Evolutionary conservation across 2,888 invertebrate species (phyloP).

Genomic region (Galerucella calmariensis): DNA sequence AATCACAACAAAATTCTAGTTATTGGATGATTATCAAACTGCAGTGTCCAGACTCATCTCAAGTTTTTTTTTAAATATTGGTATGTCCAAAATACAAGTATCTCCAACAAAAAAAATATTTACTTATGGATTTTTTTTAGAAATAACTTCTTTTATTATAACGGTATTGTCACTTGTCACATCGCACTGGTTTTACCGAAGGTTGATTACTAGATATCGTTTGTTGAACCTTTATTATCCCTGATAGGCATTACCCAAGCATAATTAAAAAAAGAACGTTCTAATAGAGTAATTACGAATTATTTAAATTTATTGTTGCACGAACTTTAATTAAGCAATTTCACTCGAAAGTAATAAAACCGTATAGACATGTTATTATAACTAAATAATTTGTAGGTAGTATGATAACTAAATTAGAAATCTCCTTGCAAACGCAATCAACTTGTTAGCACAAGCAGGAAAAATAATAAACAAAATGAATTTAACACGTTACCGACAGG

Average conservation of each 20-base stretch:
- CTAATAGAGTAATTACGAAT: neutral
- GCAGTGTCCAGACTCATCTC: too few relatives aligned
- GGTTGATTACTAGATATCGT: neutral
- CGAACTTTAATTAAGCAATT: constrained; percentile 4
- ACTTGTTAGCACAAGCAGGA: neutral
- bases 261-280: neutral
- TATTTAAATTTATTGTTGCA: constrained; percentile 4
- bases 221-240: neutral
- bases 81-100: too few relatives aligned
- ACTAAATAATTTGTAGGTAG: neutral
- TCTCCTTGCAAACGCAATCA: neutral
- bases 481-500: too few relatives aligned
- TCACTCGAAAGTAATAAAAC: constrained; percentile 11
- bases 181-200: neutral
- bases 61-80: too few relatives aligned
- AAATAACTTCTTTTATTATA: too few relatives aligned
- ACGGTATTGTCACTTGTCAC: too few relatives aligned
- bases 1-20: too few relatives aligned
- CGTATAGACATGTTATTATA: neutral
- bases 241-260: neutral
- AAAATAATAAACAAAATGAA: too few relatives aligned
- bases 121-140: too few relatives aligned
- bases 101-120: too few relatives aligned
- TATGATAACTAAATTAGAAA: neutral
- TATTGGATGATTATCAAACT: too few relatives aligned